These are phyloP conservation scores for Ornithorhynchus anatinus DNA, from an alignment of 2,113 vertebrate species.

Conservation along the genomic window DNA sequence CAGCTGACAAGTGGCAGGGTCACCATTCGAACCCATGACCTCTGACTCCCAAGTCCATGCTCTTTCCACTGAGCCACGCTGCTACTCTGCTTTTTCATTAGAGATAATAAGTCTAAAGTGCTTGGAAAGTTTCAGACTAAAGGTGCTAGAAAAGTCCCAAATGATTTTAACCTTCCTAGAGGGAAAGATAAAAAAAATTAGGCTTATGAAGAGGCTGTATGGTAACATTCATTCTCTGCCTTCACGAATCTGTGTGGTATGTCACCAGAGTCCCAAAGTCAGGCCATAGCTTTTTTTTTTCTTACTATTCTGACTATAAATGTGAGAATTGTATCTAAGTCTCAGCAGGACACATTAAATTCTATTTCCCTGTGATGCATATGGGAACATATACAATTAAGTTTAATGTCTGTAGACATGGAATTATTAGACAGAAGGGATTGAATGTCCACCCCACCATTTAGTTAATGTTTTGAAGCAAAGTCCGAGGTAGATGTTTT, in stretches of 20 bases:
- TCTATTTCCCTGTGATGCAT: conserved; percentile 1
- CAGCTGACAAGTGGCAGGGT: too few species aligned
- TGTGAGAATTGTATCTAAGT: neutral
- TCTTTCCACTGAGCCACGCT: too few species aligned
- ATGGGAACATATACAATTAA: neutral
- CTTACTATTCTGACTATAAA: conserved; percentile 9
- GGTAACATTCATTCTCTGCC: neutral
- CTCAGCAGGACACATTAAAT: neutral
- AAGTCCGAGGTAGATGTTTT: conserved; percentile 15
- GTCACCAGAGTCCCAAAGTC: neutral
- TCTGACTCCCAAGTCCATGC: too few species aligned
- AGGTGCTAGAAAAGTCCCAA: conserved; percentile 33
- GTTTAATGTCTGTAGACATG: neutral
- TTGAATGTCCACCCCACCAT: neutral
- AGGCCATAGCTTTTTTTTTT: too few species aligned
- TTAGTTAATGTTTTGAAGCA: conserved; percentile 6
- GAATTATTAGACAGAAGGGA: conserved; percentile 9
- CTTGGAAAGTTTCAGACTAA: conserved; percentile 47
- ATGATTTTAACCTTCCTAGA: conserved; percentile 26
- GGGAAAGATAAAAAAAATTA: conserved; percentile 49
- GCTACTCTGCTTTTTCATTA: too few species aligned
- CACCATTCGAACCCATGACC: too few species aligned
- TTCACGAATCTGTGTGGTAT: neutral
- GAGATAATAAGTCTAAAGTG: conserved; percentile 31
- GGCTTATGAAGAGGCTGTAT: conserved; percentile 34